Evolutionary conservation across 2,797 vertebrate genomes (phyloP).

Genomic region (Crypturellus tataupa): DNA sequence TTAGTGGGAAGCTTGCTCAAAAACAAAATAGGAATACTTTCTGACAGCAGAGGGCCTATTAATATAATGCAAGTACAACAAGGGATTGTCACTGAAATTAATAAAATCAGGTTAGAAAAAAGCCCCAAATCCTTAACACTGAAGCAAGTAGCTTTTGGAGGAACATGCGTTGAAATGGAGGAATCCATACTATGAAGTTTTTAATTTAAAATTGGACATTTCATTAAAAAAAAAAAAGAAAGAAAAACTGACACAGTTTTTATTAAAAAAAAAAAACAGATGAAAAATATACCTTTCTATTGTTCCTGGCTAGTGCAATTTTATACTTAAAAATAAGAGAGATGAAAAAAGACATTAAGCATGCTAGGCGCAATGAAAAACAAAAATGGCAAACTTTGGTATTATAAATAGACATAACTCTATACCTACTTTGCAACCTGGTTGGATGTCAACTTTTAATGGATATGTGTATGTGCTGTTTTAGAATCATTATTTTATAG

Average conservation of each 20-base stretch:
- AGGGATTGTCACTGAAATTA: not conserved
- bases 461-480: not conserved
- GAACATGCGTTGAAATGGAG: not conserved
- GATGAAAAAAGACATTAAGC: not conserved
- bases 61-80: not conserved
- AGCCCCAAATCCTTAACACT: not conserved
- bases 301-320: not conserved
- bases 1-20: not conserved
- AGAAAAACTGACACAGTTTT: not conserved
- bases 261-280: not conserved
- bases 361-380: conserved; percentile 24
- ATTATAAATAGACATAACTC: not conserved
- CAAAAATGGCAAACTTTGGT: not conserved
- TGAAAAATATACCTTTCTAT: not conserved
- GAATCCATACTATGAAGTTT: not conserved
- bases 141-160: not conserved
- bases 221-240: not conserved
- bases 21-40: not conserved
- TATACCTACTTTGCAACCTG: not conserved
- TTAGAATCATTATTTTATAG: not conserved
- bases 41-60: not conserved
- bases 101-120: not conserved
- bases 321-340: conserved; percentile 20
- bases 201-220: not conserved
- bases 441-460: not conserved